phyloP scores from a whole-genome alignment of 2,888 invertebrate genomes.

The Pandemis cinnamomeana region DNA sequence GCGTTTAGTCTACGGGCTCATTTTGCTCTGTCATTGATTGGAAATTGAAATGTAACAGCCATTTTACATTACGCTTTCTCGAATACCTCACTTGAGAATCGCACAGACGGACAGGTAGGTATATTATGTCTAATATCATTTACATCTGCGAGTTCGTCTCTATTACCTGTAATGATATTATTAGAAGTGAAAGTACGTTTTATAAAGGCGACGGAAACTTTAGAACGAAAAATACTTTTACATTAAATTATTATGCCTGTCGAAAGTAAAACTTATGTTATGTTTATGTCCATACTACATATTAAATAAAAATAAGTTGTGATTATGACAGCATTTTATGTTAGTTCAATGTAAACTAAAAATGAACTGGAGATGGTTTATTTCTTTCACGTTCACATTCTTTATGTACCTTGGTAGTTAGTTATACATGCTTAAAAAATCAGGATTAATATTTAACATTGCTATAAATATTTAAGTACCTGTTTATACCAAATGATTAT shows the following conservation, averaged over 20 bases:
- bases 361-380: too few species aligned
- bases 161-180: conserved; percentile 40
- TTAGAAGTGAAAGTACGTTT: conserved; percentile 34
- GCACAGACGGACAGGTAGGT: conserved; percentile 22
- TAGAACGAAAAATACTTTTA: not conserved
- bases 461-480: not conserved
- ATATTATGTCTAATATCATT: conserved; percentile 40
- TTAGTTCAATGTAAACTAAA: too few species aligned
- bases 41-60: conserved; percentile 53
- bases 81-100: conserved; percentile 38
- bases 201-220: conserved; percentile 23
- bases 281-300: too few species aligned
- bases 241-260: not conserved
- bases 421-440: too few species aligned
- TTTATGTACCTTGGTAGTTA: too few species aligned
- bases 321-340: too few species aligned
- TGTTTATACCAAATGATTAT: conserved; percentile 12
- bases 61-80: conserved; percentile 53
- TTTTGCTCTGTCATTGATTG: conserved; percentile 61
- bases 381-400: too few species aligned
- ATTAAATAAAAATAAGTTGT: too few species aligned
- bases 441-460: not conserved
- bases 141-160: conserved; percentile 37
- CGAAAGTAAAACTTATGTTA: too few species aligned
- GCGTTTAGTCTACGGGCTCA: conserved; percentile 4